Conservation (phyloP, 2,113 vertebrate genomes). For the Dryoscopus gambensis region DNA sequence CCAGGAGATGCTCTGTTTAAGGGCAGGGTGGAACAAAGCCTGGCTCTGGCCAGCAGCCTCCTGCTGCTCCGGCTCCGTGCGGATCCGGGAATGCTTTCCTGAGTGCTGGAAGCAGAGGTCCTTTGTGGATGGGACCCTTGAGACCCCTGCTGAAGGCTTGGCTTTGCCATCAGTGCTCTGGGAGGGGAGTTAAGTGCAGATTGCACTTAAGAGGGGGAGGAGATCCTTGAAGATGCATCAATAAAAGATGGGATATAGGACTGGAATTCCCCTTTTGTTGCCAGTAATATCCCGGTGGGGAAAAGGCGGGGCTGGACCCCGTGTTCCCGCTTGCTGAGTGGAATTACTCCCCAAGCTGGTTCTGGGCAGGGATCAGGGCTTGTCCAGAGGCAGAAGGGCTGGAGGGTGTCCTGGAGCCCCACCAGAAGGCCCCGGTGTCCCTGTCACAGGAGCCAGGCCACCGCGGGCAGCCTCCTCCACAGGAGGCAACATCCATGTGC, state of each 20-base stretch:
- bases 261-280: neutral
- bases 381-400: neutral
- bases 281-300: neutral
- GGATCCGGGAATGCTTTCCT: neutral
- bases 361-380: neutral
- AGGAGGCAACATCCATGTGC: neutral
- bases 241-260: neutral
- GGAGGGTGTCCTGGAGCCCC: neutral
- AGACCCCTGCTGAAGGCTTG: neutral
- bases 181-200: neutral
- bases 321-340: neutral
- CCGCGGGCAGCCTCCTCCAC: fast-evolving
- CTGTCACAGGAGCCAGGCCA: neutral
- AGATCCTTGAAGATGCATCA: neutral
- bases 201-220: neutral
- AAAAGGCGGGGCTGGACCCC: fast-evolving
- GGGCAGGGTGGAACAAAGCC: neutral
- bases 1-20: neutral
- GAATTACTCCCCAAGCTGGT: neutral
- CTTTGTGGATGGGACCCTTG: fast-evolving
- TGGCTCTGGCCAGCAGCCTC: neutral
- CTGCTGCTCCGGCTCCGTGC: fast-evolving
- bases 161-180: neutral
- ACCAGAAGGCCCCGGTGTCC: neutral
- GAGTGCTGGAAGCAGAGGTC: neutral